Base-by-base conservation (phyloP, 1,140 invertebrate species). In the Scaptomyza hsui region DNA sequence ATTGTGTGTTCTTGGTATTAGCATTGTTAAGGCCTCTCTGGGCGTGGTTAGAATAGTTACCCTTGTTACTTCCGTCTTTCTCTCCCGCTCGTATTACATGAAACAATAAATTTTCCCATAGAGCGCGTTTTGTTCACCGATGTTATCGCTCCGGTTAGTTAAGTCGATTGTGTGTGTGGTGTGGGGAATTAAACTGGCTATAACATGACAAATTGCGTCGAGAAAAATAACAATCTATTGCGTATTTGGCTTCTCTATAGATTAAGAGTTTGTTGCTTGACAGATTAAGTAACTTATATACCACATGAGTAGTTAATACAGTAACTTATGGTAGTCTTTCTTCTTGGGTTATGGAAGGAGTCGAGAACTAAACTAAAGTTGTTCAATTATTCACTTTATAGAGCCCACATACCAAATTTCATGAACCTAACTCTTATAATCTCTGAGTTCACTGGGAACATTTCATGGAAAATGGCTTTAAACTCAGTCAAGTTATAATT, bases 21-120 rank as follows among this genome's bases (percentile, higher is more conserved):
- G 56, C 75, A 67, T 61, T 74, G 78, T 61, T 76, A 72, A 44
- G 15, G 37, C 32, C 49, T 52, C 48, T 35, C 49, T 39, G 47
- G 21, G 35, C 26, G 67, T 29, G 26, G 53, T 51, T 80, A 72
- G 63, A 67, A 61, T 67, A 68, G 81, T 75, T 69, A 85, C 80
- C 80, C 80, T 70, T 62, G 68, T 71, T 59, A 57, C 61, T 72
- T 67, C 55, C 56, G 16, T 44, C 41, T 9, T 15, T 9, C 10
- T 52, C 19, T 41, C 21, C 26, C 21, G 41, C 44, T 75, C 63
- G 37, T 55, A 63, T 63, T 73, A 63, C 65, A 73, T 42, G 59
- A 70, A 60, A 70, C 74, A 49, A 64, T 76, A 74, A 74, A 70
- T 70, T 75, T 72, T 72, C 44, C 26, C 52, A 61, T 62, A 51